phyloP scores from a whole-genome alignment of 2,888 invertebrate species.

The Dugesia japonica region DNA sequence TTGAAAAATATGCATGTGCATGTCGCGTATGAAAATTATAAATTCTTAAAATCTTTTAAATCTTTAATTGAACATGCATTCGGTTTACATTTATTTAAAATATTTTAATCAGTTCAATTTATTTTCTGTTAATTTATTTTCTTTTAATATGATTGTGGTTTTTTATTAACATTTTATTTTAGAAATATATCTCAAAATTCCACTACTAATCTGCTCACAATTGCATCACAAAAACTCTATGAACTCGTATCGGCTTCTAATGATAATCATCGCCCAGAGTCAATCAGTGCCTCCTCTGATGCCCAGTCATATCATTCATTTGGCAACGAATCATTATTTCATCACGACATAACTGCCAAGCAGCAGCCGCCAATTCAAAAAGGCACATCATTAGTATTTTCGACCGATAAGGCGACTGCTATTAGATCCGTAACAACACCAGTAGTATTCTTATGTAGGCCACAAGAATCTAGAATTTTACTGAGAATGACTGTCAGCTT shows the following conservation, averaged over 20 bases:
- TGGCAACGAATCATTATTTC: neutral
- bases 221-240: constrained; percentile 12
- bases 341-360: neutral
- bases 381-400: constrained; percentile 13
- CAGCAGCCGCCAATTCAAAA: constrained; percentile 1
- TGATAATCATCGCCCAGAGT: constrained; percentile 15
- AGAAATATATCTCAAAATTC: constrained; percentile 13
- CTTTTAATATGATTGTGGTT: too few species aligned
- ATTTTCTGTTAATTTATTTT: too few species aligned
- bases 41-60: too few species aligned
- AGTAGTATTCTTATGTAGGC: neutral
- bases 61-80: too few species aligned
- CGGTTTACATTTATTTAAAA: too few species aligned
- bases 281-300: constrained; percentile 14
- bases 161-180: neutral
- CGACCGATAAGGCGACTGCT: constrained; percentile 9
- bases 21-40: too few species aligned
- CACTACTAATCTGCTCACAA: constrained; percentile 5
- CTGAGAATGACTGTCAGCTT: constrained; percentile 1
- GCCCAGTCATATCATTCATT: constrained; percentile 20
- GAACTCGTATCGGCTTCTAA: neutral
- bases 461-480: constrained; percentile 15
- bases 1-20: too few species aligned
- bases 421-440: neutral
- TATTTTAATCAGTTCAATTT: too few species aligned